A percentile compares a stretch with the other conserved stretches of the same genome.
These are phyloP conservation scores for Mythimna lalbum DNA, from an alignment of 2,888 invertebrate genomes.

Conservation along the genomic window DNA sequence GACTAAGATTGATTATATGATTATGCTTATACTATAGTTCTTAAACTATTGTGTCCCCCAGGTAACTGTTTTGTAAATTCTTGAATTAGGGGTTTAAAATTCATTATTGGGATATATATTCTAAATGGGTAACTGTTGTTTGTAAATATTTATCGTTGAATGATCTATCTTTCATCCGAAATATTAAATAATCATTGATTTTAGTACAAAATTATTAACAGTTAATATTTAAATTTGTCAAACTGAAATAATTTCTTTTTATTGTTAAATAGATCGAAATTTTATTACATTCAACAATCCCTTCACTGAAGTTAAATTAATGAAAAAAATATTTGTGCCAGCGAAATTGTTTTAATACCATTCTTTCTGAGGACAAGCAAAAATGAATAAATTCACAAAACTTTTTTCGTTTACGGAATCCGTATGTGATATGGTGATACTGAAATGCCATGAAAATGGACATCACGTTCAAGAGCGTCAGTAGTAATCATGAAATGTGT, in stretches of 20 bases:
- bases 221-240: too few relatives aligned
- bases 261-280: background rate
- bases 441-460: conserved; percentile 35
- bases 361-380: conserved; percentile 10
- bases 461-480: conserved; percentile 23
- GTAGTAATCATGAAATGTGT: conserved; percentile 50
- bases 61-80: conserved; percentile 31
- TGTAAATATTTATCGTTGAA: background rate
- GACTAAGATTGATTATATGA: too few relatives aligned
- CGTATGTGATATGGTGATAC: conserved; percentile 13
- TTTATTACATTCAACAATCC: background rate
- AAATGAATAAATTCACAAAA: conserved; percentile 44
- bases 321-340: conserved; percentile 7
- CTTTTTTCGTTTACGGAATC: conserved; percentile 30
- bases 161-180: too few relatives aligned
- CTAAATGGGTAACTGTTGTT: background rate
- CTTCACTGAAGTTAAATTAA: background rate
- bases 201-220: too few relatives aligned
- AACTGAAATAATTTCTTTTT: too few relatives aligned
- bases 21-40: background rate
- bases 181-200: background rate
- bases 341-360: conserved; percentile 28
- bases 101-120: conserved; percentile 1
- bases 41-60: conserved; percentile 10
- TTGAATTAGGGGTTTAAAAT: conserved; percentile 7